Evolutionary conservation across 1,140 invertebrate species (phyloP).

Genomic region (Lanistes nyassanus): DNA sequence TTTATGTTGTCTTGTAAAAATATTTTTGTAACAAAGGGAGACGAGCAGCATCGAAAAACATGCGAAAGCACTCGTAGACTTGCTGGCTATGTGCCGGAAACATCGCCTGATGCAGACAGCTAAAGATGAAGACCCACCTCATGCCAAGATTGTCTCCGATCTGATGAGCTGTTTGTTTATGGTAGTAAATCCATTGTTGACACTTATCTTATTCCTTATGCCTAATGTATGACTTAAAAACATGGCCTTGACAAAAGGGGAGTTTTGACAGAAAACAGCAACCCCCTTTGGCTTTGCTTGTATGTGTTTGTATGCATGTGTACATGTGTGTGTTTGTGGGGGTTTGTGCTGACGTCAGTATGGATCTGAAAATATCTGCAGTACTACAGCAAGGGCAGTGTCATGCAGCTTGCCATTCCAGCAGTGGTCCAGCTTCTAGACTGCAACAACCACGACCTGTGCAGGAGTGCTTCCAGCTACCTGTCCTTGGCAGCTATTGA

Average conservation of each 20-base stretch:
- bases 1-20: too few relatives aligned
- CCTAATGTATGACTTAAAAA: neutral
- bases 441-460: slow-evolving; percentile 88
- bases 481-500: slow-evolving; percentile 92
- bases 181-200: slow-evolving; percentile 71
- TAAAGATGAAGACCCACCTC: slow-evolving; percentile 86
- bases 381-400: slow-evolving; percentile 86
- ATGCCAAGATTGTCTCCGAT: slow-evolving; percentile 95
- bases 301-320: neutral
- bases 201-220: neutral
- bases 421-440: slow-evolving; percentile 91
- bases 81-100: slow-evolving; percentile 87
- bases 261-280: neutral
- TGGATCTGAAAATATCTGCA: slow-evolving; percentile 60
- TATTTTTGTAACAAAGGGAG: slow-evolving; percentile 72
- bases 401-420: slow-evolving; percentile 90
- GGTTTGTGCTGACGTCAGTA: neutral
- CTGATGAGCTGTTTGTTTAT: slow-evolving; percentile 93
- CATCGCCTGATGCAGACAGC: slow-evolving; percentile 86
- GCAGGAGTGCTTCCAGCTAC: slow-evolving; percentile 89
- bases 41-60: slow-evolving; percentile 88
- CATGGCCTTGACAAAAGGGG: too few relatives aligned
- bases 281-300: neutral
- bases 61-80: slow-evolving; percentile 80
- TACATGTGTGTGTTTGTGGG: slow-evolving; percentile 18